phyloP scores from a whole-genome alignment of 2,888 invertebrate genomes.

The Leucophenga maculata region DNA sequence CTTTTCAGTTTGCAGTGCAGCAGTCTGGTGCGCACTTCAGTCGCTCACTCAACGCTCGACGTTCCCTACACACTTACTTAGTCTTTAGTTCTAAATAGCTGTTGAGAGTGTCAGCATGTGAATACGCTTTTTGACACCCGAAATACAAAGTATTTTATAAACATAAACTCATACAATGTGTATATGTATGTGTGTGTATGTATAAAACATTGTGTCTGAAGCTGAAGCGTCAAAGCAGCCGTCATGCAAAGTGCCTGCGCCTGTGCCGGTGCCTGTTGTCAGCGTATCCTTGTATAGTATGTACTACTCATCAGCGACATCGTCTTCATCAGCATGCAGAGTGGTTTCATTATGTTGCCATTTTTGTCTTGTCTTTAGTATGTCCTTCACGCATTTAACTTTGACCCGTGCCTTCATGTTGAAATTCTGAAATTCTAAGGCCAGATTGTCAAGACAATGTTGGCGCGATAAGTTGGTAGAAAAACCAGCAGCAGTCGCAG shows the following conservation, averaged over 20 bases:
- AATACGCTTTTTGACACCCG: constrained; percentile 17
- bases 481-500: too few species aligned
- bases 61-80: not conserved
- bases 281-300: constrained; percentile 12
- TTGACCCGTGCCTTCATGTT: constrained; percentile 20
- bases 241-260: too few species aligned
- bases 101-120: constrained; percentile 13
- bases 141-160: not conserved
- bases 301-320: constrained; percentile 15
- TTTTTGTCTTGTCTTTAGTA: constrained; percentile 11
- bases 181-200: too few species aligned
- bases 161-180: too few species aligned
- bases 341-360: constrained; percentile 18
- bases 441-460: constrained; percentile 3
- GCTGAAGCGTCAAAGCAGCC: not conserved
- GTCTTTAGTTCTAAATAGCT: constrained; percentile 6
- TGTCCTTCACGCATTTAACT: constrained; percentile 23
- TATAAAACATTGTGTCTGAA: not conserved
- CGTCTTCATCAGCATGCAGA: constrained; percentile 17
- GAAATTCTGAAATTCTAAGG: not conserved
- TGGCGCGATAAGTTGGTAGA: not conserved
- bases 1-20: constrained; percentile 3
- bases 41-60: not conserved
- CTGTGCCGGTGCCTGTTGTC: not conserved
- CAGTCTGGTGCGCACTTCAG: constrained; percentile 1